Conservation (phyloP, 2,797 vertebrate genomes). For the Bradypus variegatus region DNA sequence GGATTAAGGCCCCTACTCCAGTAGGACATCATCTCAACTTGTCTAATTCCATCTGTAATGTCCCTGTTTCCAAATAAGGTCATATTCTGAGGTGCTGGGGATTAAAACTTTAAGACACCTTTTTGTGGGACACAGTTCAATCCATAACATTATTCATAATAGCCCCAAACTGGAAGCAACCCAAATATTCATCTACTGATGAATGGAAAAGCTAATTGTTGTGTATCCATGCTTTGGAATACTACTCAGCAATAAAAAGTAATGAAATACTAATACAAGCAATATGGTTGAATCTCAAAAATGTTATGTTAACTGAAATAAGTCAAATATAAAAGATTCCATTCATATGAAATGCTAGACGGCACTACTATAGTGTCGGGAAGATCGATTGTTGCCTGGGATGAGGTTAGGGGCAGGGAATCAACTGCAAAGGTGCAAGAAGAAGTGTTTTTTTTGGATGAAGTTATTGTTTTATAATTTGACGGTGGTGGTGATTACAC, state of each 20-base stretch:
- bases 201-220: neutral
- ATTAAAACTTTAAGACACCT: too few relatives aligned
- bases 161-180: neutral
- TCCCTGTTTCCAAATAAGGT: too few relatives aligned
- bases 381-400: neutral
- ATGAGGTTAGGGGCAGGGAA: neutral
- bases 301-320: neutral
- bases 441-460: neutral
- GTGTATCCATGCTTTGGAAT: neutral
- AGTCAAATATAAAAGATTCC: neutral
- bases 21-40: too few relatives aligned
- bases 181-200: neutral
- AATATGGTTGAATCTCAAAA: conserved; percentile 9
- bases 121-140: too few relatives aligned
- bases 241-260: neutral
- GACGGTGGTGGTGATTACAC: neutral
- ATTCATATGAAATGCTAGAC: neutral
- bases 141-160: neutral
- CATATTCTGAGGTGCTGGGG: too few relatives aligned
- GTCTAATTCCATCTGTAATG: too few relatives aligned
- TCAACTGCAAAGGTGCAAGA: neutral
- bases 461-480: neutral
- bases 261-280: neutral
- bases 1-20: too few relatives aligned
- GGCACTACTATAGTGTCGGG: neutral